Base-by-base conservation (phyloP, 2,113 vertebrate genomes). In the Psittacus erithacus region DNA sequence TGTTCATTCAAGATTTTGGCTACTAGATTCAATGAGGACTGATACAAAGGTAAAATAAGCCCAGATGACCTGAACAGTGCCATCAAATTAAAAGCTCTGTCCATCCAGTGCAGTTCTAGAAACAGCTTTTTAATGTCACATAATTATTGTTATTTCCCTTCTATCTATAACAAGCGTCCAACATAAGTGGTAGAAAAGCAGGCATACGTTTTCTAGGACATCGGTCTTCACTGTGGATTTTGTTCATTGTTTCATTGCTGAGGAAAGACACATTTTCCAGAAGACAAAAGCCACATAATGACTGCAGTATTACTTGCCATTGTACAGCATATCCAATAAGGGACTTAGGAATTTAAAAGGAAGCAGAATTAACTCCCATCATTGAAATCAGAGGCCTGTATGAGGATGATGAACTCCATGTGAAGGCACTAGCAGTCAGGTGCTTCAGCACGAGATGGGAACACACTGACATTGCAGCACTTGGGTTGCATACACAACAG, bases 401-500 rank as follows among this genome's bases (percentile, higher is more conserved):
- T 28, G 38, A 65, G 44, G 33, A 5, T 74, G 33, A 33, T 31
- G 38, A 76, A 13, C 18, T 63, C 24, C 43, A 38, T 39, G 2
- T 47, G 43, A 83, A 71, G 49, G 20, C 22, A 46, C 2, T 18
- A 70, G 17, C 57, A 35, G 38, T 5, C 11, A n/a, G 33, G n/a
- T 9, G 11, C 43, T 59, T 47, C 81, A 29, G 13, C n/a, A 44
- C 1, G 0, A 88, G 65, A 31, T 3, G 10, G 55, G 46, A 88
- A 20, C 31, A 38, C 6, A 0, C 24, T 8, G 14, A 23, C 6
- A 2, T 2, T 2, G 12, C 1, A 2, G 41, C 50, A 29, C 27
- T 13, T n/a, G 43, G 13, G 13, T 23, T 0, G 0, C 1, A 1
- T 19, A 20, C 19, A 44, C 23, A 31, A 10, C 8, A 9, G 22